Evolutionary conservation across 92 coral and sea anemone genomes (phyloP).

Genomic region (Porites divaricata): DNA sequence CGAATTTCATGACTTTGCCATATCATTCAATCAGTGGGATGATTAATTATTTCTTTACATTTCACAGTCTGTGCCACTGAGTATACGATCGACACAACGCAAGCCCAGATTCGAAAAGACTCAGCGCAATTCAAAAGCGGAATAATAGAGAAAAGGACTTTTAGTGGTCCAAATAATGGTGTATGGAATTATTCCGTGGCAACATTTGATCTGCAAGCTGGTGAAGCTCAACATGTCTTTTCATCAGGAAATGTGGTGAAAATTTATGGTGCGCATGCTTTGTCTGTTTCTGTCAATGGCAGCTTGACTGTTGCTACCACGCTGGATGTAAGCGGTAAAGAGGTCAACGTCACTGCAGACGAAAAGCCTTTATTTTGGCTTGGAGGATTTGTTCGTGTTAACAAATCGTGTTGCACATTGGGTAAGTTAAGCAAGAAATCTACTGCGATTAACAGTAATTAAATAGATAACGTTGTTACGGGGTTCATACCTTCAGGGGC

Average conservation of each 20-base stretch:
- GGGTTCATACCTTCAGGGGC: too few relatives aligned
- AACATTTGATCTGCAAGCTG: conserved; percentile 29
- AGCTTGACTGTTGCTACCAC: conserved; percentile 52
- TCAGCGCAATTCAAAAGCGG: not conserved
- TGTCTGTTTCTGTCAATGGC: conserved; percentile 49
- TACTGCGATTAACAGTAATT: too few relatives aligned
- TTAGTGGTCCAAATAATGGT: conserved; percentile 76
- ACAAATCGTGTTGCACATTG: conserved; percentile 76
- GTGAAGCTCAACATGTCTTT: not conserved
- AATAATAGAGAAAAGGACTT: conserved; percentile 18
- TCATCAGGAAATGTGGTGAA: not conserved
- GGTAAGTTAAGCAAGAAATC: not conserved
- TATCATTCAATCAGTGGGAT: not conserved
- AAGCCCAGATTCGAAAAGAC: not conserved
- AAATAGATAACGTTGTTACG: too few relatives aligned
- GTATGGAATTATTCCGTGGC: conserved; percentile 78
- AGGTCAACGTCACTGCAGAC: not conserved
- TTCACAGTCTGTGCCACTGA: not conserved
- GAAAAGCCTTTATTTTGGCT: conserved; percentile 55
- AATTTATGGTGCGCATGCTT: conserved; percentile 64
- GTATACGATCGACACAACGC: conserved; percentile 34
- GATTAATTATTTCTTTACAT: not conserved
- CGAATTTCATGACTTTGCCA: too few relatives aligned
- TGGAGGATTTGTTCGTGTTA: conserved; percentile 83
- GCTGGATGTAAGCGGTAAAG: conserved; percentile 70